Percentiles rank a stretch among this genome's conserved stretches.
Evolutionary conservation across 2,113 vertebrate genomes (phyloP).

Genomic region (Tachycineta bicolor): DNA sequence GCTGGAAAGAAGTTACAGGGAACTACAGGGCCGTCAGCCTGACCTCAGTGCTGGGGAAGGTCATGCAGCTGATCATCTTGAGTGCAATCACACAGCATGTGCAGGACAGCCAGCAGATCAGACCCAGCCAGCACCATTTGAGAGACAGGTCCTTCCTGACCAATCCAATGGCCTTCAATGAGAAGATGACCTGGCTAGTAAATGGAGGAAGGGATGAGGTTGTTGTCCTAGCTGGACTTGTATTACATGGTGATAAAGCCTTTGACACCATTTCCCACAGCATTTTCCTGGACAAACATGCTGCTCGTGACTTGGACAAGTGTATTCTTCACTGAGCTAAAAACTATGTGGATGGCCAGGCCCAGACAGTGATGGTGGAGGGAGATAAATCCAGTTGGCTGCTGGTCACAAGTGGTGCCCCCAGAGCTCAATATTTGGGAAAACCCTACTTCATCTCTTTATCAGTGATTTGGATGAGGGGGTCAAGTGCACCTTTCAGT

Average conservation of each 20-base stretch:
- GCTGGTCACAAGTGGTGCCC: fast-evolving
- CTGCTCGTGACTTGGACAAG: not conserved
- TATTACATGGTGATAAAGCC: not conserved
- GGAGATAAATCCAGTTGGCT: not conserved
- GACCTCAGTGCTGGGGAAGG: not conserved
- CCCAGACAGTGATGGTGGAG: not conserved
- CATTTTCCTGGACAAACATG: not conserved
- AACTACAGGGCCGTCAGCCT: not conserved
- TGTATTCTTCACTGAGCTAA: not conserved
- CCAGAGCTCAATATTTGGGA: not conserved
- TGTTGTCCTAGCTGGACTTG: not conserved
- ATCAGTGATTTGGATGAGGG: not conserved
- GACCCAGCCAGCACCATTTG: not conserved
- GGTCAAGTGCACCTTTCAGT: fast-evolving
- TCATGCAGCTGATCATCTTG: not conserved
- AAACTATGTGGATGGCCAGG: not conserved
- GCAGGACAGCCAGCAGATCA: not conserved
- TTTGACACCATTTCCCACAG: not conserved
- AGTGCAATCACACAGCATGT: not conserved
- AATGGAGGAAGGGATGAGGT: not conserved
- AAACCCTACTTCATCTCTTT: not conserved
- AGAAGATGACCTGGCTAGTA: not conserved
- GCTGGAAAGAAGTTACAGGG: not conserved
- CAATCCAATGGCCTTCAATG: no score
- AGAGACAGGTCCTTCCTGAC: not conserved